These are phyloP conservation scores for Caenorhabditis doughertyi DNA, from an alignment of 2,888 invertebrate species.

Conservation along the genomic window DNA sequence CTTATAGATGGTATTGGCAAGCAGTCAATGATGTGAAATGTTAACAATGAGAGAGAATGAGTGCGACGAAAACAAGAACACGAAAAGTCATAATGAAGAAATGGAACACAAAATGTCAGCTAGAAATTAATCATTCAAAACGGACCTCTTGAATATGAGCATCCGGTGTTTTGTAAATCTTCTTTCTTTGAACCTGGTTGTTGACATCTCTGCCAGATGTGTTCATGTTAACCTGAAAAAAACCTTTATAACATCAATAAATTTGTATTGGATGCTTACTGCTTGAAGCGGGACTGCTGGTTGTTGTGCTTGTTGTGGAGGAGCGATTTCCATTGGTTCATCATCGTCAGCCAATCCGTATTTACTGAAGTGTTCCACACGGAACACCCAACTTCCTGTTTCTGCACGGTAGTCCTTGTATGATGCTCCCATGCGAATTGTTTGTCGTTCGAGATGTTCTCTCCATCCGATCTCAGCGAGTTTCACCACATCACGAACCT, in stretches of 20 bases:
- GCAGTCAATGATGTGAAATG: slow-evolving; percentile 23
- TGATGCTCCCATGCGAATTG: slow-evolving; percentile 91
- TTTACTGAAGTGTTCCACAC: slow-evolving; percentile 84
- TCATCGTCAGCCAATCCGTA: slow-evolving; percentile 83
- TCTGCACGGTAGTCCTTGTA: slow-evolving; percentile 95
- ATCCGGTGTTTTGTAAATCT: slow-evolving; percentile 24
- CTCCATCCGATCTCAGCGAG: slow-evolving; percentile 91
- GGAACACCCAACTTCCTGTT: slow-evolving; percentile 97
- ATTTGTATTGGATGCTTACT: slow-evolving; percentile 3
- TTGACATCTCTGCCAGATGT: slow-evolving; percentile 50
- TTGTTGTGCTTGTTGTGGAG: slow-evolving; percentile 34
- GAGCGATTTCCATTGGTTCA: slow-evolving; percentile 58
- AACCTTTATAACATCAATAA: background rate
- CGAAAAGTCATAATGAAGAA: background rate
- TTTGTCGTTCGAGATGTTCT: slow-evolving; percentile 90
- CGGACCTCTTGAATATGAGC: slow-evolving; percentile 51
- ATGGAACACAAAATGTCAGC: background rate
- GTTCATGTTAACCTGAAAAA: slow-evolving; percentile 54
- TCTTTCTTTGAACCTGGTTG: slow-evolving; percentile 59
- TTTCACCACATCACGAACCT: slow-evolving; percentile 89
- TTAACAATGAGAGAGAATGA: background rate
- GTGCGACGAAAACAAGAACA: slow-evolving; percentile 3
- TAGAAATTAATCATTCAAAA: slow-evolving; percentile 37
- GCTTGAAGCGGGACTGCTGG: slow-evolving; percentile 40
- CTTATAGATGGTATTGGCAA: slow-evolving; percentile 57